Evolutionary conservation across 2,797 vertebrate species (phyloP).

Genomic region (Ptychadena robeensis): DNA sequence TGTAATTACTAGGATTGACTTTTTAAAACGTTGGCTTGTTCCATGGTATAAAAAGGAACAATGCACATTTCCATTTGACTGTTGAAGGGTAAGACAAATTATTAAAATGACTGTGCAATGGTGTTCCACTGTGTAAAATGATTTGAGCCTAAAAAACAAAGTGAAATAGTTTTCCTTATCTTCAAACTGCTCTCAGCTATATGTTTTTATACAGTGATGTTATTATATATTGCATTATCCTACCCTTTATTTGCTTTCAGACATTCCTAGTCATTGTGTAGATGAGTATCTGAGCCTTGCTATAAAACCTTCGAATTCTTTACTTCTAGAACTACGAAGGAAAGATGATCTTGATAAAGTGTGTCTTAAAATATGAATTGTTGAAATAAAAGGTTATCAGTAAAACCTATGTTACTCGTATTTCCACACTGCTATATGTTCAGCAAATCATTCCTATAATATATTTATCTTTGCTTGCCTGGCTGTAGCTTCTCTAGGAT

Average conservation of each 20-base stretch:
- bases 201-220: neutral
- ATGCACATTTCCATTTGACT: no score
- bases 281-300: slow-evolving; percentile 22
- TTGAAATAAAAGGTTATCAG: slow-evolving; percentile 49
- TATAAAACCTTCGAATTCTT: slow-evolving; percentile 34
- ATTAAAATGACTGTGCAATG: no score
- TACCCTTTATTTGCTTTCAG: slow-evolving; percentile 11
- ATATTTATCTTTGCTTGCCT: slow-evolving; percentile 11
- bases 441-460: slow-evolving; percentile 41
- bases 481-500: neutral
- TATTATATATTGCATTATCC: slow-evolving; percentile 21
- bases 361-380: slow-evolving; percentile 39
- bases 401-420: slow-evolving; percentile 34
- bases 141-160: neutral
- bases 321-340: neutral
- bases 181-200: neutral
- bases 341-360: slow-evolving; percentile 37
- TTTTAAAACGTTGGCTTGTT: no score
- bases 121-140: neutral
- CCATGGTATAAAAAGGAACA: no score
- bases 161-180: neutral
- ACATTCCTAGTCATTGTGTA: slow-evolving; percentile 25
- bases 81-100: neutral
- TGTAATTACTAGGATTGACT: no score
- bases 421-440: slow-evolving; percentile 9